A percentile compares a stretch with the other conserved stretches of the same genome.
These are phyloP conservation scores for Dicranocentrus wangi DNA, from an alignment of 2,888 invertebrate genomes.

Conservation along the genomic window DNA sequence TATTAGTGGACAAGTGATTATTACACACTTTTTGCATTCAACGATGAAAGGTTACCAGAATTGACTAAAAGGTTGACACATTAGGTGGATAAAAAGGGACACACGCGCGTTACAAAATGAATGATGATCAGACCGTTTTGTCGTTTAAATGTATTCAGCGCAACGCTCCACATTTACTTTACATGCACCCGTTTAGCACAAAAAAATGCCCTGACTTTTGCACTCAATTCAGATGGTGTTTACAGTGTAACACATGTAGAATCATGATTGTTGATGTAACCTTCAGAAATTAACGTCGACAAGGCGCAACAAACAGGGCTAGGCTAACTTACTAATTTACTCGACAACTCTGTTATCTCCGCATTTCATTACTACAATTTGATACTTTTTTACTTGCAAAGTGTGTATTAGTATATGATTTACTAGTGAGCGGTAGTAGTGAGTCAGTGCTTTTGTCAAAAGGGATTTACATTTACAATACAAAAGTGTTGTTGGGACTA, in stretches of 20 bases:
- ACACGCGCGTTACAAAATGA: constrained; percentile 5
- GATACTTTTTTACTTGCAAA: not conserved
- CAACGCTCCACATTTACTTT: not conserved
- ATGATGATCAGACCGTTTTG: not conserved
- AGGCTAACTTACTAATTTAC: not conserved
- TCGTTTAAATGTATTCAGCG: not conserved
- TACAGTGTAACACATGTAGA: constrained; percentile 23
- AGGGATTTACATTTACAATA: not conserved
- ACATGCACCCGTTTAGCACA: constrained; percentile 31
- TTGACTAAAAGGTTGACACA: constrained; percentile 15
- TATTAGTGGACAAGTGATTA: constrained; percentile 7
- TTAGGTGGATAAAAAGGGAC: not conserved
- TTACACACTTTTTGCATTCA: constrained; percentile 5
- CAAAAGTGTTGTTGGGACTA: not conserved
- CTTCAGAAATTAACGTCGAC: constrained; percentile 47
- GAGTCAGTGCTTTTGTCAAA: not conserved
- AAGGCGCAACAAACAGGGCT: too few species aligned
- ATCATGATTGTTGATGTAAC: constrained; percentile 44
- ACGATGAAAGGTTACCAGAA: constrained; percentile 6
- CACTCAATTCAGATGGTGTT: not conserved
- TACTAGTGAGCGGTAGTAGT: constrained; percentile 13
- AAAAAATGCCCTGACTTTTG: not conserved
- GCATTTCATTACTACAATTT: not conserved
- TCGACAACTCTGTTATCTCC: not conserved
- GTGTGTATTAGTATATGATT: constrained; percentile 45